Evolutionary conservation across 2,888 invertebrate genomes (phyloP).

Genomic region (Balanococcus diminutus): DNA sequence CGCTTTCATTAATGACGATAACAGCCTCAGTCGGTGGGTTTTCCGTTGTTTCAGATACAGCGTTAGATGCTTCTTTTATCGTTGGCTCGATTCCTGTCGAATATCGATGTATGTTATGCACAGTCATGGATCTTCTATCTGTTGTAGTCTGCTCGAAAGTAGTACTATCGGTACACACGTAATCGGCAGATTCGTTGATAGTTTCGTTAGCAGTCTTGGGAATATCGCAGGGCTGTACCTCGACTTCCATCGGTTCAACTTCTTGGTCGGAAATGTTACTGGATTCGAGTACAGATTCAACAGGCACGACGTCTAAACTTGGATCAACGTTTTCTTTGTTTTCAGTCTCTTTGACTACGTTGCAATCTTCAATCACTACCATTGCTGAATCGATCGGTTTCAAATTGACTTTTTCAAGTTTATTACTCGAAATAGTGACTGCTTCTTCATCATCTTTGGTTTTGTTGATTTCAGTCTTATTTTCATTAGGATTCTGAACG

Average conservation of each 20-base stretch:
- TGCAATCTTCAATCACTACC: not conserved
- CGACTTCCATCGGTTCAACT: not conserved
- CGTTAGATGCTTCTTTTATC: not conserved
- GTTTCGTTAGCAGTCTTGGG: not conserved
- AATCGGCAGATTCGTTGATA: not conserved
- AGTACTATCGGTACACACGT: not conserved
- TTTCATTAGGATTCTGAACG: not conserved
- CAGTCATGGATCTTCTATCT: not conserved
- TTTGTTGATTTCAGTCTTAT: not conserved
- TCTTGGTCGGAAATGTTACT: not conserved
- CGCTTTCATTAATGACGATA: not conserved
- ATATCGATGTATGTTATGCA: not conserved
- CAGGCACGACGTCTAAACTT: not conserved
- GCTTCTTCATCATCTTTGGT: not conserved
- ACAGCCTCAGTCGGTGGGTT: not conserved
- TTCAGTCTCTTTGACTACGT: not conserved
- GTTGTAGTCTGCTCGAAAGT: not conserved
- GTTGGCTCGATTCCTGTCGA: not conserved
- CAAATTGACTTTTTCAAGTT: not conserved
- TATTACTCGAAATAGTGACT: no score
- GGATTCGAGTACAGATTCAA: not conserved
- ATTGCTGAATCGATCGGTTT: not conserved
- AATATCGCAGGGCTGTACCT: not conserved
- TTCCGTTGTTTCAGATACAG: not conserved
- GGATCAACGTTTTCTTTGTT: constrained; percentile 21